Conservation (phyloP, 2,797 vertebrate species). For the Amniataba percoides region DNA sequence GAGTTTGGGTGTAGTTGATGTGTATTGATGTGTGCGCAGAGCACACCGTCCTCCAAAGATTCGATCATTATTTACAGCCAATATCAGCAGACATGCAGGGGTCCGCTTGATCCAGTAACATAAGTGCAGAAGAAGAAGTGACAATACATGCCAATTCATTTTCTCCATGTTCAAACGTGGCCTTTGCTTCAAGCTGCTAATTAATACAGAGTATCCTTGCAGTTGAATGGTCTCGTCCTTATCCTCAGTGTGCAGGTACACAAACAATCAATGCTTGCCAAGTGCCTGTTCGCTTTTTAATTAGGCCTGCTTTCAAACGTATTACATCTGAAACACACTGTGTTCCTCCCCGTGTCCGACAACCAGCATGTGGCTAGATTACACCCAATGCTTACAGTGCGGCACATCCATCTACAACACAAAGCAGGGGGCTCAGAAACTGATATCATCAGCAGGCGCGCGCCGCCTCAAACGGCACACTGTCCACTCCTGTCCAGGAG, state of each 20-base stretch:
- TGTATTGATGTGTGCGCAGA: conserved; percentile 27
- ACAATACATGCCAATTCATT: conserved; percentile 59
- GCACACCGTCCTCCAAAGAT: conserved; percentile 22
- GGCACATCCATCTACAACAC: conserved; percentile 69
- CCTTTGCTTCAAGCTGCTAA: conserved; percentile 68
- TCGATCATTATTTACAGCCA: conserved; percentile 46
- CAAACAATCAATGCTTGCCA: conserved; percentile 81
- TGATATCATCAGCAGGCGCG: conserved; percentile 65
- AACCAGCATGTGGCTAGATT: conserved; percentile 71
- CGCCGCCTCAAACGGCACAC: conserved; percentile 55
- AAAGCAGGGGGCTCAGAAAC: conserved; percentile 55
- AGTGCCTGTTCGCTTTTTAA: conserved; percentile 78
- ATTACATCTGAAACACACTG: conserved; percentile 74
- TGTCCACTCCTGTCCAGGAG: conserved; percentile 71
- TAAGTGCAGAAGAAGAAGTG: conserved; percentile 44
- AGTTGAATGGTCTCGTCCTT: conserved; percentile 72
- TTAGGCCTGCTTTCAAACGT: conserved; percentile 76
- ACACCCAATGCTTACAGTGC: conserved; percentile 56
- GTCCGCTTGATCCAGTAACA: conserved; percentile 19
- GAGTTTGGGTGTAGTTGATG: conserved; percentile 29
- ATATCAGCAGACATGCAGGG: conserved; percentile 43
- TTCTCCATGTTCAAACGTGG: conserved; percentile 59
- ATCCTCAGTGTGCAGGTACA: conserved; percentile 79
- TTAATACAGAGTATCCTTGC: conserved; percentile 76
- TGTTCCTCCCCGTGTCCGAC: conserved; percentile 71